Percentiles rank a stretch among this genome's conserved stretches.
These are phyloP conservation scores for Heliconius congener DNA, from an alignment of 1,140 invertebrate genomes.

Conservation along the genomic window DNA sequence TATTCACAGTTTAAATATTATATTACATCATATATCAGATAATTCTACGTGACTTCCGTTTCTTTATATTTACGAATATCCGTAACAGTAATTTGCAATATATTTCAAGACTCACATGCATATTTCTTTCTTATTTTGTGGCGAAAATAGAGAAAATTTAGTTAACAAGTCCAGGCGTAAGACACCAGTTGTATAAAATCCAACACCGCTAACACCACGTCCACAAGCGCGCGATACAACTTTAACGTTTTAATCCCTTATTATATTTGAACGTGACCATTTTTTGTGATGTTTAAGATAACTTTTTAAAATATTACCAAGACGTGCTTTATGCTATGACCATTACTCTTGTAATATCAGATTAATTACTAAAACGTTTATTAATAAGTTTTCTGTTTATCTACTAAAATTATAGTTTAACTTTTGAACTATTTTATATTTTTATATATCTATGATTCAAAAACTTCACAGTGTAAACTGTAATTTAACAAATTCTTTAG, in stretches of 20 bases:
- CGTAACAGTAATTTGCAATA: too few species aligned
- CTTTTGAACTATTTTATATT: neutral
- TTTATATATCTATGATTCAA: too few species aligned
- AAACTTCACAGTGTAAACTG: too few species aligned
- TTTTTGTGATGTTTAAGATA: neutral
- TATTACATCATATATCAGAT: neutral
- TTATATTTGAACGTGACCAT: constrained; percentile 8
- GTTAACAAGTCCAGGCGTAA: too few species aligned
- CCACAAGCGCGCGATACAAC: neutral
- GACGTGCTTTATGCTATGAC: neutral
- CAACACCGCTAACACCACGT: too few species aligned
- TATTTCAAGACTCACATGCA: too few species aligned
- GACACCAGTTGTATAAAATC: too few species aligned
- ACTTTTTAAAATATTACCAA: constrained; percentile 4
- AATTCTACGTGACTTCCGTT: neutral
- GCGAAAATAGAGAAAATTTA: too few species aligned
- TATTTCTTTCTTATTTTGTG: too few species aligned
- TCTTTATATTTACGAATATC: too few species aligned
- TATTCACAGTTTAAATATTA: neutral
- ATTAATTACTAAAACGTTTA: neutral
- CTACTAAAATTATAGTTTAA: neutral
- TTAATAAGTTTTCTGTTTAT: neutral
- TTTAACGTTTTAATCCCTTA: neutral
- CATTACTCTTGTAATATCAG: neutral
- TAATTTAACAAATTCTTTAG: neutral